These are phyloP conservation scores for Tenrec ecaudatus DNA, from an alignment of 2,113 vertebrate genomes.

Conservation along the genomic window DNA sequence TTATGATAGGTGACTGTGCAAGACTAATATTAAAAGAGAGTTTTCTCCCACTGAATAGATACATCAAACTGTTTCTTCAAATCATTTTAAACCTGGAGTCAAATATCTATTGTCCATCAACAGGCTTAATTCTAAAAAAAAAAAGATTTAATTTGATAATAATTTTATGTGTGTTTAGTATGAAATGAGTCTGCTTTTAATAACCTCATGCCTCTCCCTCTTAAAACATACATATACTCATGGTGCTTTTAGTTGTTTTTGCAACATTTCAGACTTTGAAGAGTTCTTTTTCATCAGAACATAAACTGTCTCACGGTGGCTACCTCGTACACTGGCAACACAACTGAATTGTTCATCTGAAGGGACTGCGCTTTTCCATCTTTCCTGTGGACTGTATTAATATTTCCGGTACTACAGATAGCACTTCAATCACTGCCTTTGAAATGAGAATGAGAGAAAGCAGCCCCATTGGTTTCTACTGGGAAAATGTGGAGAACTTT, in stretches of 20 bases:
- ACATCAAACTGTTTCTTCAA: constrained; percentile 20
- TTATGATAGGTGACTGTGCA: background rate
- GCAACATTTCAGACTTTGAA: constrained; percentile 41
- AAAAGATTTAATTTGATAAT: constrained; percentile 54
- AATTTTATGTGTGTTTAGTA: constrained; percentile 11
- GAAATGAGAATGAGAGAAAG: constrained; percentile 65
- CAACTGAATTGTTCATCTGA: constrained; percentile 35
- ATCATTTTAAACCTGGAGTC: constrained; percentile 49
- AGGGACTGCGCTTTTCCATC: constrained; percentile 28
- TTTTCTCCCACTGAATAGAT: constrained; percentile 2
- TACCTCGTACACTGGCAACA: constrained; percentile 46
- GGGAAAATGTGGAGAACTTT: constrained; percentile 77
- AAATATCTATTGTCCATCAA: constrained; percentile 35
- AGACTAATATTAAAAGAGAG: background rate
- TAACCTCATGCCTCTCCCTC: background rate
- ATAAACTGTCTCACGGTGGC: constrained; percentile 30
- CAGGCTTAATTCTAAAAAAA: constrained; percentile 42
- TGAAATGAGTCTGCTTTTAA: constrained; percentile 30
- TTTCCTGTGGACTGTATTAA: constrained; percentile 32
- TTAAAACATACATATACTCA: constrained; percentile 36
- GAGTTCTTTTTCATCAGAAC: constrained; percentile 63
- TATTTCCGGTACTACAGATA: constrained; percentile 49
- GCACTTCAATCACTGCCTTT: constrained; percentile 73
- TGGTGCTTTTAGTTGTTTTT: constrained; percentile 23
- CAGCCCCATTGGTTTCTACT: constrained; percentile 57